Conservation (phyloP, 2,888 invertebrate species). For the Ganaspis brasiliensis region DNA sequence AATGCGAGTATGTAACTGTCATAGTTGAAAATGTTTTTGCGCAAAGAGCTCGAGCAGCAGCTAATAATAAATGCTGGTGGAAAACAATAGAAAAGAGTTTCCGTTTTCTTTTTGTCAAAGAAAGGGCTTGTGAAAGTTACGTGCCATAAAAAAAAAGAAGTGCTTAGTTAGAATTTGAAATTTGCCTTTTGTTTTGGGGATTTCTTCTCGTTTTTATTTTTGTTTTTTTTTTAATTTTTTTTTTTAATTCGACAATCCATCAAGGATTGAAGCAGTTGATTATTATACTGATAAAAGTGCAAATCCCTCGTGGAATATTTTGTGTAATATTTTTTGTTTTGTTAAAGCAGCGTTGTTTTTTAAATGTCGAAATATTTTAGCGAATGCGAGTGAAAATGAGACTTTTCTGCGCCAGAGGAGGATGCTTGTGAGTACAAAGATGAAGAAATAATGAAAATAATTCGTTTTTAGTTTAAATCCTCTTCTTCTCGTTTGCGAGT, state of each 20-base stretch:
- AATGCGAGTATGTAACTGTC: constrained; percentile 50
- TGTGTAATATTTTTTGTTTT: constrained; percentile 68
- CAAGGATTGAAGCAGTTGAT: constrained; percentile 57
- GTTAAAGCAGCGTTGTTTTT: constrained; percentile 69
- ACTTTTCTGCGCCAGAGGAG: constrained; percentile 31
- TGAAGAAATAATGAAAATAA: constrained; percentile 54
- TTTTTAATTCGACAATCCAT: constrained; percentile 62
- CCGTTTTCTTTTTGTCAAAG: constrained; percentile 42
- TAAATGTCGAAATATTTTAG: constrained; percentile 55
- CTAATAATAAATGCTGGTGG: constrained; percentile 41
- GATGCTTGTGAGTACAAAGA: constrained; percentile 37
- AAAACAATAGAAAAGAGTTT: constrained; percentile 39
- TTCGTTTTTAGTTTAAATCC: constrained; percentile 64
- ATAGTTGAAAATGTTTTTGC: constrained; percentile 54
- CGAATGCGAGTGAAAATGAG: constrained; percentile 29
- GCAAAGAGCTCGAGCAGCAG: constrained; percentile 45
- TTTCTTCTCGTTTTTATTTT: constrained; percentile 37
- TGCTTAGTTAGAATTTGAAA: constrained; percentile 66
- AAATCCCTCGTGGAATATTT: constrained; percentile 70
- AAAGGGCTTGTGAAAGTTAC: constrained; percentile 66
- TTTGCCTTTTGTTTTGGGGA: constrained; percentile 19
- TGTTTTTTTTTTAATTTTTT: constrained; percentile 64
- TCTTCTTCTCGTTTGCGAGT: constrained; percentile 58
- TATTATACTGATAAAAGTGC: constrained; percentile 61
- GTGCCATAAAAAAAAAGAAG: constrained; percentile 71